phyloP scores from a whole-genome alignment of 2,888 invertebrate genomes.

The Urechis unicinctus region DNA sequence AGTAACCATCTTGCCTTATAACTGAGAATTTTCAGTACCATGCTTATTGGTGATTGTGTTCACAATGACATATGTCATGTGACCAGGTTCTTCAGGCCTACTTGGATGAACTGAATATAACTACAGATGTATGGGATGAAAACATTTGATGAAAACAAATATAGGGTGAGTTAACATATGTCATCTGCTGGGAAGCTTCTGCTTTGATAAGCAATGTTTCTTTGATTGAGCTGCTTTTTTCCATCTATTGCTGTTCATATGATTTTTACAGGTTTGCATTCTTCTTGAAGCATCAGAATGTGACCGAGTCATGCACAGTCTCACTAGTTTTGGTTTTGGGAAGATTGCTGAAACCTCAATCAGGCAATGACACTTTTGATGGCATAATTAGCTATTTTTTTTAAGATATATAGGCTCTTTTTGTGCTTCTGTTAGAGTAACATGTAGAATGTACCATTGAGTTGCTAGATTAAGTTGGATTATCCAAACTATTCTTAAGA shows the following conservation, averaged over 20 bases:
- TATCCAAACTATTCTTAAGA: no score
- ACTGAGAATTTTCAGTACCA: no score
- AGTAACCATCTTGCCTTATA: no score
- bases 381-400: not conserved
- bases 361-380: conserved; percentile 8
- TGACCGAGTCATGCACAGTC: conserved; percentile 12
- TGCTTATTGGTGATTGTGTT: no score
- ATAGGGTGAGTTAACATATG: conserved; percentile 1
- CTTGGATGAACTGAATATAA: not conserved
- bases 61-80: no score
- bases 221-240: no score
- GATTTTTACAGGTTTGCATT: conserved; percentile 14
- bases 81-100: conserved; percentile 4
- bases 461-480: no score
- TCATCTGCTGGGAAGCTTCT: no score
- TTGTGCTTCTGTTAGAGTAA: no score
- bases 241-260: not conserved
- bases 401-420: no score
- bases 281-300: conserved; percentile 9
- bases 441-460: no score
- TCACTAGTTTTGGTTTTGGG: conserved; percentile 15
- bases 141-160: conserved; percentile 4
- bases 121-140: conserved; percentile 7
- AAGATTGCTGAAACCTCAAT: conserved; percentile 18
- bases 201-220: no score